Evolutionary conservation across 2,797 vertebrate species (phyloP).

Genomic region (Sebastolobus altivelis): DNA sequence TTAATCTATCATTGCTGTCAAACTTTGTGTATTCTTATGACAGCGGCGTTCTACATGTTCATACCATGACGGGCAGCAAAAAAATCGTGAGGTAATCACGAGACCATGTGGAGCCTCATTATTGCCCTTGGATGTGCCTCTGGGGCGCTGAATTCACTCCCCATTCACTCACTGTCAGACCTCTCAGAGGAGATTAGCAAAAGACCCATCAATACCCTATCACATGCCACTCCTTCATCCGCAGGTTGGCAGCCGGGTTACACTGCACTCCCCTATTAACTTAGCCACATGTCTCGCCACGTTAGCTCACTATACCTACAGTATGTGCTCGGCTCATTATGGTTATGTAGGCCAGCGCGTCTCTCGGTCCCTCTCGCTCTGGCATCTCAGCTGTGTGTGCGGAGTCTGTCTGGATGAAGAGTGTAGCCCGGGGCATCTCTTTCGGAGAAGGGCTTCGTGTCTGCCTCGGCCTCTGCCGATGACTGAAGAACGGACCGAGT

Average conservation of each 20-base stretch:
- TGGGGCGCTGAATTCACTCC: constrained; percentile 55
- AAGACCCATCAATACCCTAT: constrained; percentile 62
- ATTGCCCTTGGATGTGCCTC: constrained; percentile 62
- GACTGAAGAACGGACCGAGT: constrained; percentile 48
- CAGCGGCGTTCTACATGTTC: not conserved
- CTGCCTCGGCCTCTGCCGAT: constrained; percentile 31
- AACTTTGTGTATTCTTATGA: not conserved
- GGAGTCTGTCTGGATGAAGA: constrained; percentile 62
- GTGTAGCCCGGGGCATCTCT: constrained; percentile 66
- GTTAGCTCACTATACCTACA: constrained; percentile 57
- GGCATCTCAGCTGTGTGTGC: constrained; percentile 65
- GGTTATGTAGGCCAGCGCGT: constrained; percentile 75
- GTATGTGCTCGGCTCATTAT: constrained; percentile 71
- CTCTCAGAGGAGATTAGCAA: constrained; percentile 64
- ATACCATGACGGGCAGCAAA: constrained; percentile 12
- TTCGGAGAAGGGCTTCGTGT: constrained; percentile 54
- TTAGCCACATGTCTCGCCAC: constrained; percentile 58
- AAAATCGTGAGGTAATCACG: constrained; percentile 39
- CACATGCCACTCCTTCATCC: constrained; percentile 44
- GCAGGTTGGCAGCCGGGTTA: constrained; percentile 29
- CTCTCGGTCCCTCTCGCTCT: constrained; percentile 41
- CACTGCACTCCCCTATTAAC: constrained; percentile 45
- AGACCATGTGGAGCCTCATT: constrained; percentile 57
- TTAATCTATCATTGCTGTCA: not conserved
- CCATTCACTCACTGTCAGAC: constrained; percentile 60